These are phyloP conservation scores for Aleiodes testaceus DNA, from an alignment of 2,888 invertebrate genomes.

Conservation along the genomic window DNA sequence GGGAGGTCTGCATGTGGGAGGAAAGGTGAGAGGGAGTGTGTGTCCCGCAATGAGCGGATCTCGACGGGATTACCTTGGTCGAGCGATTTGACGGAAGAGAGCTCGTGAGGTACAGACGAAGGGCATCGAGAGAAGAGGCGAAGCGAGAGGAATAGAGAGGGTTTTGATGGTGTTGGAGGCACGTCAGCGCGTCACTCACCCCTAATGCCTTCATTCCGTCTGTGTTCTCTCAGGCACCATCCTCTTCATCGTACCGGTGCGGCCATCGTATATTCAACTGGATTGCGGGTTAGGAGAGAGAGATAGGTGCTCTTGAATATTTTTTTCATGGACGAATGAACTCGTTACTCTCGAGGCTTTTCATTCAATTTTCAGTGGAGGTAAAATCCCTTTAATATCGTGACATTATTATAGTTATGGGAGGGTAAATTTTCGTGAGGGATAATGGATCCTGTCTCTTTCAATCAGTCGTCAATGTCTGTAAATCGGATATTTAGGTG, in stretches of 20 bases:
- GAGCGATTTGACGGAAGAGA: constrained; percentile 60
- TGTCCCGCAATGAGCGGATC: constrained; percentile 54
- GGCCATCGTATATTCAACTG: constrained; percentile 15
- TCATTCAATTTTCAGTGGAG: constrained; percentile 68
- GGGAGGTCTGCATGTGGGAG: constrained; percentile 26
- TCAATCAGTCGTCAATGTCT: constrained; percentile 40
- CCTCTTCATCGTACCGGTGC: constrained; percentile 25
- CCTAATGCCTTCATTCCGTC: constrained; percentile 68
- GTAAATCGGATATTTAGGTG: background rate
- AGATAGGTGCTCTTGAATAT: constrained; percentile 46
- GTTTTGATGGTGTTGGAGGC: constrained; percentile 52
- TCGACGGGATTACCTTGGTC: constrained; percentile 59
- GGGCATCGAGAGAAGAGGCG: constrained; percentile 34
- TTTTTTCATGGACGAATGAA: constrained; percentile 64
- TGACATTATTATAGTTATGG: constrained; percentile 63
- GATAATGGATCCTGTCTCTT: constrained; percentile 47
- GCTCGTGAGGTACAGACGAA: constrained; percentile 48
- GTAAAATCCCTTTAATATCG: constrained; percentile 70
- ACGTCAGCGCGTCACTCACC: constrained; percentile 68
- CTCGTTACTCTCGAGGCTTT: constrained; percentile 63
- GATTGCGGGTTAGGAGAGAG: background rate
- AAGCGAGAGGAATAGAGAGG: constrained; percentile 19
- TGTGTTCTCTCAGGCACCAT: constrained; percentile 50
- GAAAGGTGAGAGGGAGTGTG: constrained; percentile 43
- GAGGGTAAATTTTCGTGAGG: constrained; percentile 33